phyloP scores from a whole-genome alignment of 2,888 invertebrate genomes.

The Monoplex corrugatus region DNA sequence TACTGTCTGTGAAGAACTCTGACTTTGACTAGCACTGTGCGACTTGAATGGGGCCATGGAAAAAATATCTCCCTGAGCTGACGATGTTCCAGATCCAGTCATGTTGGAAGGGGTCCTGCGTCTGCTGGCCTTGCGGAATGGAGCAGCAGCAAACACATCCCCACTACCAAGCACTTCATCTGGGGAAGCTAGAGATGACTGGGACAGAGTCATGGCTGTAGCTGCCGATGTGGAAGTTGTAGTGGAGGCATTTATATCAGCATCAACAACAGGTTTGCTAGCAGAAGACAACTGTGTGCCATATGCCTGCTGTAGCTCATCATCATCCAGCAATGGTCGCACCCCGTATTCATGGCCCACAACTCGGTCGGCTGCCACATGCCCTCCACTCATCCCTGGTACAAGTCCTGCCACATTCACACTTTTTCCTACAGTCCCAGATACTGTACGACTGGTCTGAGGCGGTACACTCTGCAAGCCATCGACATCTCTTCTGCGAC shows the following conservation, averaged over 20 bases:
- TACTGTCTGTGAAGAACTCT: slow-evolving; percentile 52
- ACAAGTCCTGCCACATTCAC: background rate
- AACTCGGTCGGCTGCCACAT: slow-evolving; percentile 81
- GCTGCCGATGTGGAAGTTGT: background rate
- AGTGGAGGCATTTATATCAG: slow-evolving; percentile 44
- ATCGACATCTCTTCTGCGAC: slow-evolving; percentile 61
- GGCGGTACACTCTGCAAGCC: slow-evolving; percentile 41
- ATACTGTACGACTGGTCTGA: background rate
- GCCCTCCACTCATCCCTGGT: background rate
- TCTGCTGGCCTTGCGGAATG: slow-evolving; percentile 72
- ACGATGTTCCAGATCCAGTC: slow-evolving; percentile 58
- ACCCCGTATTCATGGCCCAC: slow-evolving; percentile 90
- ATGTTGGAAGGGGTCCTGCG: slow-evolving; percentile 61
- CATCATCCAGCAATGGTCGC: slow-evolving; percentile 88
- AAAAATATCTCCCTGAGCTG: slow-evolving; percentile 74
- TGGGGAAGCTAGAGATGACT: slow-evolving; percentile 57
- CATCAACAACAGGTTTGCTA: slow-evolving; percentile 40
- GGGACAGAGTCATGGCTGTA: slow-evolving; percentile 54
- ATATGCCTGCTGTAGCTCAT: slow-evolving; percentile 85
- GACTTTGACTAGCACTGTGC: slow-evolving; percentile 43
- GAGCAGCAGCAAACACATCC: slow-evolving; percentile 80
- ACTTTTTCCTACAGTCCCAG: background rate
- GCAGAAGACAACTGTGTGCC: slow-evolving; percentile 52
- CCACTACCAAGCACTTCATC: slow-evolving; percentile 56
- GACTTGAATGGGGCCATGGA: slow-evolving; percentile 78